Base-by-base conservation (phyloP, 2,113 vertebrate species). In the Paedocypris sp. region DNA sequence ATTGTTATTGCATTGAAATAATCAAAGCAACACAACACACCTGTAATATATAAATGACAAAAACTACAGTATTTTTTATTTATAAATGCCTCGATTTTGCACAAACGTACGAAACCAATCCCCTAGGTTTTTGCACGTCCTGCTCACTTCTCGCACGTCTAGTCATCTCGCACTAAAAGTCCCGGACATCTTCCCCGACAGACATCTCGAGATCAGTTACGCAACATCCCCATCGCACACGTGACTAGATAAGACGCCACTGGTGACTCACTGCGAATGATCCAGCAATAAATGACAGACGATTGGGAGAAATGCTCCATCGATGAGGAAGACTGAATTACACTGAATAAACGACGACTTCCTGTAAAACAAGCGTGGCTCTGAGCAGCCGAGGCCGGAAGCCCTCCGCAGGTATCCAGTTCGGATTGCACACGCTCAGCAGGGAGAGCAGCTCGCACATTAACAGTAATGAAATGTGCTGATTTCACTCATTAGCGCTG, bases 361-460 rank as follows among this genome's bases (percentile, higher is more conserved):
- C 66, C 62, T 68, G 57, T 61, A 57, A 72, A 64, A 43, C 36
- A 45, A 64, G 33, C 35, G 57, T 46, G 31, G 13, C 31, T 23
- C 26, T 23, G 23, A 13, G 10, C 25, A 12, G 23, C 20, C 50
- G 11, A 32, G 64, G 11, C 47, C 52, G 64, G 62, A 68, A 57
- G 32, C 45, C 26, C 6, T 20, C 23, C 36, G 16, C 38, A 46
- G 36, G 42, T 47, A 53, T 56, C 13, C 23, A 42, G 62, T 57
- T 72, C 70, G 31, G 20, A 59, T 69, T 72, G 45, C 62, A 19
- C 70, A 42, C 39, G 33, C 46, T 66, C 70, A 72, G 66, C 62
- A 45, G 36, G 48, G 42, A 62, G 16, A 31, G 42, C 19, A 36
- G 35, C 48, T 41, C 35, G 18, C 31, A 53, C 45, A 57, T n/a